Base-by-base conservation (phyloP, 2,797 vertebrate genomes). In the Pseudochromis fuscus region DNA sequence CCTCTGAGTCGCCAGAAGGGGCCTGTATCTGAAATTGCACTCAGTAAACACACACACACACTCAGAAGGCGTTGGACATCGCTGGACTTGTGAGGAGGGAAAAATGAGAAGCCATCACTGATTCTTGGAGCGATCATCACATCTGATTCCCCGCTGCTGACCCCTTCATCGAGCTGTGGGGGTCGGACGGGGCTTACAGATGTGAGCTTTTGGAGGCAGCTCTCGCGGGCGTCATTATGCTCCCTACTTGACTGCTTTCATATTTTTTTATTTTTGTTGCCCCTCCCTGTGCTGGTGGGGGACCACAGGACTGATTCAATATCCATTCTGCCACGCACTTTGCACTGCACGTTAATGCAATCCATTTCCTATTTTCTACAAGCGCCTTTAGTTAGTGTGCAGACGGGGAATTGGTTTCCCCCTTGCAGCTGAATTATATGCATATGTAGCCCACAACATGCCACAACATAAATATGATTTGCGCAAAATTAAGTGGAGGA, bases 261-360 rank as follows among this genome's bases (percentile, higher is more conserved):
- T 79, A n/a, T 85, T 76, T 63, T 73, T 37, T 38, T 33, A 33
- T 33, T 33, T 21, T 18, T 0, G 21, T 28, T 42, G 8, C 46
- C 18, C n/a, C 28, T 30, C 37, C 35, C 25, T 57, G 40, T 19
- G 28, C 82, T 87, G 18, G 23, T 79, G 74, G 78, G 68, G 59
- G 65, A 79, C 44, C 81, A 61, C 68, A 45, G 74, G 71, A 89
- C 78, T 66, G 49, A 89, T 90, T 87, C 77, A 88, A 85, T 89
- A 89, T 87, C 80, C 79, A 77, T 77, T 81, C 82, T 67, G 74
- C 86, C 78, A 84, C 62, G 70, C 81, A 59, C 62, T 75, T 72
- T 83, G 82, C 79, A n/a, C 71, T 51, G 58, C 79, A 81, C 69
- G n/a, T 85, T 89, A 89, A 89, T 84, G 75, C 78, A 86, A 89